Conservation (phyloP, 2,113 vertebrate genomes). For the human (Homo sapiens) region DNA sequence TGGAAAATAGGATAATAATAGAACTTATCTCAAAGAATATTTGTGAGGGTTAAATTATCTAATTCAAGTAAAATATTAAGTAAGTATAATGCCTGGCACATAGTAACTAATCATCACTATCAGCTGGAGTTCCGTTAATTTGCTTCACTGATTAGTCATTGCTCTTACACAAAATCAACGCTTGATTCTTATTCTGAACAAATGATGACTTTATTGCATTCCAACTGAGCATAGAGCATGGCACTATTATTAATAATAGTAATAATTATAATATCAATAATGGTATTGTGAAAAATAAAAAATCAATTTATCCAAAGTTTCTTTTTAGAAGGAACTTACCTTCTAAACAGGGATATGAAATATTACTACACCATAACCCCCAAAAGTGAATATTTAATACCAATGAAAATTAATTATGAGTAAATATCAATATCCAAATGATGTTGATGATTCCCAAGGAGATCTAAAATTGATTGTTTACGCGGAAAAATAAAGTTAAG, state of each 20-base stretch:
- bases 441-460: neutral
- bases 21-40: neutral
- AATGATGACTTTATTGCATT: neutral
- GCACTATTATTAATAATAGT: neutral
- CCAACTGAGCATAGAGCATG: neutral
- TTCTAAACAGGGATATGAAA: neutral
- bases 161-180: neutral
- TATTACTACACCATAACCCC: neutral
- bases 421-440: neutral
- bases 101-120: neutral
- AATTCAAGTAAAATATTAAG: neutral
- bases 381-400: neutral
- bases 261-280: neutral
- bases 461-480: neutral
- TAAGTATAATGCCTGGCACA: neutral
- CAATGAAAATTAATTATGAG: neutral
- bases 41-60: neutral
- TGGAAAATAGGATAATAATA: conserved; percentile 4
- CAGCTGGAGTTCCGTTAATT: neutral
- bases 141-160: neutral
- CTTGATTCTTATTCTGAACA: neutral
- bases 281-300: neutral
- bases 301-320: neutral
- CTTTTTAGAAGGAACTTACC: neutral
- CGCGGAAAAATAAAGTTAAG: neutral